Base-by-base conservation (phyloP, 2,888 invertebrate genomes). In the Drepanosiphum platanoidis region DNA sequence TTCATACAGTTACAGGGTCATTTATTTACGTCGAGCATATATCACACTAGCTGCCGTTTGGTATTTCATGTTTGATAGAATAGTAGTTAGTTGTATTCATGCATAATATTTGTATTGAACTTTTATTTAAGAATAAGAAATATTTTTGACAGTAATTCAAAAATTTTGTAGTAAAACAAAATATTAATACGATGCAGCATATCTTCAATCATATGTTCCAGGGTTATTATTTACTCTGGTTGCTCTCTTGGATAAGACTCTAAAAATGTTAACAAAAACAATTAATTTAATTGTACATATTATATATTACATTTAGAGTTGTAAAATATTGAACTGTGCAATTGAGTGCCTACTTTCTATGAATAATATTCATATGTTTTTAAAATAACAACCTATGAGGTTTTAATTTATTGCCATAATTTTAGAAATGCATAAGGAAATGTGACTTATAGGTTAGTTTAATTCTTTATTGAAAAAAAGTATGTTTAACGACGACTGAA, bases 201-300 rank as follows among this genome's bases (percentile, higher is more conserved):
- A 64, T 71, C 70, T 58, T 81, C 36, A 30, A 58, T n/a, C 30
- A 32, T 9, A 30, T 27, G 15, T 64, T 18, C 52, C 30, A 13
- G 64, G 22, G 32, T 83, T 34, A 83, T 27, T 83, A 83, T 27
- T 83, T 75, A 74, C 74, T 83, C 18, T 83, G 83, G 2, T 75
- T 64, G 11, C 64, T 75, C 13, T 75, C 83, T 74, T 75, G 66
- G 18, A 83, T 34, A 11, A 75, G 32, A 74, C 27, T 46, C 74
- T 83, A 30, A 66, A 83, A n/a, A 83, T 52, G 2, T 32, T 61
- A 42, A 78, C n/a, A 72, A 22, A 72, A 36, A 68, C 52, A 30
- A 30, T 61, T 61, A 77, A 15, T 34, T 15, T 3, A 58, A 15
- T 58, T 8, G n/a, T 34, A 58, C 22, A n/a, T 5, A 52, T 36